These are phyloP conservation scores for Zoanthus sociatus DNA, from an alignment of 92 coral and sea anemone genomes.

Conservation along the genomic window DNA sequence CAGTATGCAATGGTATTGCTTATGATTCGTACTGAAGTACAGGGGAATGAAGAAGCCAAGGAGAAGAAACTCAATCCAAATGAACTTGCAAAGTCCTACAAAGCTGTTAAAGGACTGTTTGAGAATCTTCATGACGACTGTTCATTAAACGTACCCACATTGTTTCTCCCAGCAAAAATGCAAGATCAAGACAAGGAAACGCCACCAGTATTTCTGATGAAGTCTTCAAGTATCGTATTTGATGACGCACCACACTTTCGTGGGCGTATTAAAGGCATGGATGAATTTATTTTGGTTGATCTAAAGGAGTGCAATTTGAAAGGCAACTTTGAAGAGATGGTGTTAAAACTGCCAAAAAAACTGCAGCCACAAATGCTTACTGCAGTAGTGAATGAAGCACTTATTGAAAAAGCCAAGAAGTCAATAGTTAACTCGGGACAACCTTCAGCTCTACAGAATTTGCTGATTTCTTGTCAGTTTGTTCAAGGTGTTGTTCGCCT, in stretches of 20 bases:
- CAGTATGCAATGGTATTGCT: conserved; percentile 74
- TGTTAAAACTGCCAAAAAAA: conserved; percentile 53
- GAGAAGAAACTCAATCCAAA: conserved; percentile 58
- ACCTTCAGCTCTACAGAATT: conserved; percentile 37
- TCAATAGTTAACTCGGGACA: not conserved
- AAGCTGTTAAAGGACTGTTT: conserved; percentile 69
- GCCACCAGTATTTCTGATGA: conserved; percentile 38
- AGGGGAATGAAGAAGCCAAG: not conserved
- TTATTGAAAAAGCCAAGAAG: conserved; percentile 5
- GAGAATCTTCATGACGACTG: conserved; percentile 23
- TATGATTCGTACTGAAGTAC: conserved; percentile 23
- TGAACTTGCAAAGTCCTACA: conserved; percentile 47
- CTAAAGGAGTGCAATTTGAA: conserved; percentile 24
- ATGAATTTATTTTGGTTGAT: conserved; percentile 46
- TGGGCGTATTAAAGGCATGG: conserved; percentile 52
- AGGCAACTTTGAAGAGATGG: conserved; percentile 51
- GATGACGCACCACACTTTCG: conserved; percentile 73
- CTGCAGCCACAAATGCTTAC: conserved; percentile 69
- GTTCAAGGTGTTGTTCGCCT: conserved; percentile 66
- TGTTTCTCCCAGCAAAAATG: conserved; percentile 66
- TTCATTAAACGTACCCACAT: conserved; percentile 1
- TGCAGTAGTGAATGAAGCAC: conserved; percentile 51
- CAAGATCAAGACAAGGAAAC: too few relatives aligned
- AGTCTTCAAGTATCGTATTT: conserved; percentile 57
- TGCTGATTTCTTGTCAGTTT: conserved; percentile 57